Base-by-base conservation (phyloP, 2,113 vertebrate genomes). In the Rhinoderma darwinii region DNA sequence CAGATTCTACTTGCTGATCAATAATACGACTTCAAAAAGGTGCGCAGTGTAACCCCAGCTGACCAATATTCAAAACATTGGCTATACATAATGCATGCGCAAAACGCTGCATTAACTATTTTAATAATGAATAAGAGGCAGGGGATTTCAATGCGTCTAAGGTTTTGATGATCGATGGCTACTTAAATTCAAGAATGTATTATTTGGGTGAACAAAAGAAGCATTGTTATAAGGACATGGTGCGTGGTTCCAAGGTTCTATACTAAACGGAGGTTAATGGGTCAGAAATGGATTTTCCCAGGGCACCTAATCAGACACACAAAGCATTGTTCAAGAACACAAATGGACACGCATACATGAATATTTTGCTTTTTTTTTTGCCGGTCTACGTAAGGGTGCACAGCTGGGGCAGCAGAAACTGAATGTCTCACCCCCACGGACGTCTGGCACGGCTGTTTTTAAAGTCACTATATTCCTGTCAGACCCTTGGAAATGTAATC, bases 201-300 rank as follows among this genome's bases (percentile, higher is more conserved):
- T 87, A 73, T 87, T 51, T 73, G 27, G 12, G 43, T 20, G 77
- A 86, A 86, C 77, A 86, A 86, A 86, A 86, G 85, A 74, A 59
- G 43, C 66, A 81, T 81, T 86, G 63, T 87, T 75, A 87, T 81
- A 87, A 44, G 73, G 86, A 74, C 72, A 87, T 87, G 51, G 66
- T 82, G 47, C 68, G 47, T 82, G 80, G 77, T 70, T 82, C 79
- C 51, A 73, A 74, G 79, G 78, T 87, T 87, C 86, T 87, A 87
- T 82, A 75, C 70, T 87, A 87, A 82, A 75, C 72, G 86, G 74
- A 87, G 86, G 86, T 87, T 82, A 87, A 87, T 82, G 70, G 86
- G 86, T 87, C 86, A 87, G 72, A 82, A 82, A 87, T 82, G 37
- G 86, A 82, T 87, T 87, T 87, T 87, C 86, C 86, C 86, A 74